Conservation (phyloP, 2,888 invertebrate genomes). For the Scaptodrosophila latifasciaeformis region DNA sequence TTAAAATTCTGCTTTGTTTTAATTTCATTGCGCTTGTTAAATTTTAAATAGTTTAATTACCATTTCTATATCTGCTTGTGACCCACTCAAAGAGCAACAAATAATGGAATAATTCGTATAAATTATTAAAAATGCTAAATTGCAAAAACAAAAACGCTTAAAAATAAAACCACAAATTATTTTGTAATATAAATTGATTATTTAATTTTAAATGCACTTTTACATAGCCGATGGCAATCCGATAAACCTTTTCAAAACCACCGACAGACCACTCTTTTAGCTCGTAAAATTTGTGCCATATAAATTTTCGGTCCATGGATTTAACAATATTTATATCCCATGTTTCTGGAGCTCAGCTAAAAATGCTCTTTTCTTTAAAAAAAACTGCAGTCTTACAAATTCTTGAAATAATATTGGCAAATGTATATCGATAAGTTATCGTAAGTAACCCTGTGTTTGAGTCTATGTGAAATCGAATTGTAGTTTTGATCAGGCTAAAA, state of each 20-base stretch:
- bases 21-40: too few species aligned
- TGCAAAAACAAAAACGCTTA: constrained; percentile 5
- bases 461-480: too few species aligned
- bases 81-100: not conserved
- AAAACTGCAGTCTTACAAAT: too few species aligned
- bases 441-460: too few species aligned
- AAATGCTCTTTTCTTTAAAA: too few species aligned
- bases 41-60: too few species aligned
- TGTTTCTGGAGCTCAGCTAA: too few species aligned
- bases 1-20: too few species aligned
- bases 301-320: constrained; percentile 23
- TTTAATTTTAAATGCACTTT: constrained; percentile 22
- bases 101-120: not conserved
- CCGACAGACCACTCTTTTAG: not conserved
- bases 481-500: too few species aligned
- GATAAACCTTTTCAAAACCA: not conserved
- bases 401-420: too few species aligned
- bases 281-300: constrained; percentile 22
- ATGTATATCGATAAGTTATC: too few species aligned
- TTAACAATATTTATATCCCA: constrained; percentile 17
- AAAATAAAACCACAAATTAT: constrained; percentile 14
- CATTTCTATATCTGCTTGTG: too few species aligned
- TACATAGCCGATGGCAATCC: not conserved
- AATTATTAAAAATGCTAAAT: constrained; percentile 5
- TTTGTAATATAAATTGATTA: constrained; percentile 35